Conservation (phyloP, 2,113 vertebrate genomes). For the Colinus virginianus region DNA sequence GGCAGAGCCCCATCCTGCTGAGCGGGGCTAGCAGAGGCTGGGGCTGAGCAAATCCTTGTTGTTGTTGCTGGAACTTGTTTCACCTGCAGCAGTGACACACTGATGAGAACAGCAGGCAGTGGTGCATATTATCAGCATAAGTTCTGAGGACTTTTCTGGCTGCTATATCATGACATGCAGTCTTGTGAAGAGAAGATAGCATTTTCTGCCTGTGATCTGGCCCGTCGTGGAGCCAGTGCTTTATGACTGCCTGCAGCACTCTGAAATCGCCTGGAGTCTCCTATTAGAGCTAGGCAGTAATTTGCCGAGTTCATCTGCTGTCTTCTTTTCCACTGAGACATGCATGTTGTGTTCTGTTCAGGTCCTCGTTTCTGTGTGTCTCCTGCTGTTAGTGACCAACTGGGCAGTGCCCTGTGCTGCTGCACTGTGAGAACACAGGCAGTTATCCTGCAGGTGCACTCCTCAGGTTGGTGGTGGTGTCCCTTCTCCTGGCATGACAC, state of each 20-base stretch:
- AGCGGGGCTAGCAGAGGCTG: background rate
- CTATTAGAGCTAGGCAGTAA: background rate
- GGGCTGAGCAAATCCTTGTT: background rate
- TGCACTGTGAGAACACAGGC: background rate
- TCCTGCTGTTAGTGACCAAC: background rate
- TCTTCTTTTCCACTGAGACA: background rate
- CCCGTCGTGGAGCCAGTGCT: rapidly evolving
- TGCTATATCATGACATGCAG: rapidly evolving
- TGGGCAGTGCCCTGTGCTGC: background rate
- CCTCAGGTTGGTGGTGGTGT: background rate
- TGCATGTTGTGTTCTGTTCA: background rate
- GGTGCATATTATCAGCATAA: background rate
- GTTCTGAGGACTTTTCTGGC: background rate
- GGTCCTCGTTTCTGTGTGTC: background rate
- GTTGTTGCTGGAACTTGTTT: background rate
- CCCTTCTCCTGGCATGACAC: background rate
- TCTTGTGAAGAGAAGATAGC: background rate
- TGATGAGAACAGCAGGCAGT: background rate
- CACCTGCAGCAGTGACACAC: background rate
- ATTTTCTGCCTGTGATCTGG: background rate
- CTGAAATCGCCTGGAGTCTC: background rate
- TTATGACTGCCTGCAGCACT: background rate
- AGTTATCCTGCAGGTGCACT: background rate
- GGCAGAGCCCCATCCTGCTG: background rate
- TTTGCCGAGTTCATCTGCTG: background rate